Evolutionary conservation across 2,797 vertebrate species (phyloP).

Genomic region (Oryzias sinensis): DNA sequence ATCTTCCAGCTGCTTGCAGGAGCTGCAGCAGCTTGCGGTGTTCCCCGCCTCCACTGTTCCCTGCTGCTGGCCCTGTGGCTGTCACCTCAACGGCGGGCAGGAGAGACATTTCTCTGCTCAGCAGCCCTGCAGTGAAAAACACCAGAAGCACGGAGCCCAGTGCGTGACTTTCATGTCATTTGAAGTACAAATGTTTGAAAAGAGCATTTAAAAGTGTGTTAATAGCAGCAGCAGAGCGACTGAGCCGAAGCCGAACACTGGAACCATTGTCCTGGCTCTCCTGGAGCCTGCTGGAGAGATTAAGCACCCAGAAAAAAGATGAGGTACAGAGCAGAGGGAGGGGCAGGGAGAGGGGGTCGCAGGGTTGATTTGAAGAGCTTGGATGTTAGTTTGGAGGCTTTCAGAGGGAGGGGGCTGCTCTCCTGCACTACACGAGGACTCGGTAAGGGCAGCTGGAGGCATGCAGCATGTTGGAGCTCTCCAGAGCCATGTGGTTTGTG

Average conservation of each 20-base stretch:
- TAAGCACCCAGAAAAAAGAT: constrained; percentile 70
- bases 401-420: constrained; percentile 58
- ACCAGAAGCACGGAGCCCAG: constrained; percentile 50
- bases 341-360: constrained; percentile 54
- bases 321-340: constrained; percentile 62
- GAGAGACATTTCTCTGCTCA: constrained; percentile 59
- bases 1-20: constrained; percentile 75
- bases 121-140: constrained; percentile 44
- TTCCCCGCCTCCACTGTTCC: constrained; percentile 62
- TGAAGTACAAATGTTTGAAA: constrained; percentile 66
- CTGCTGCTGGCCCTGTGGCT: constrained; percentile 67
- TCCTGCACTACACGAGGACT: constrained; percentile 65
- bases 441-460: constrained; percentile 72
- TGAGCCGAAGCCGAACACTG: constrained; percentile 72
- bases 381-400: constrained; percentile 69
- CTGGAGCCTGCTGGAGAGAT: constrained; percentile 75
- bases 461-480: constrained; percentile 69
- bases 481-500: constrained; percentile 80
- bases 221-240: constrained; percentile 75
- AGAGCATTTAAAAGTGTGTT: constrained; percentile 76
- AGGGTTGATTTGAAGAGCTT: constrained; percentile 68
- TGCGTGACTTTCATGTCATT: constrained; percentile 59
- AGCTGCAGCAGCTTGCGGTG: constrained; percentile 67
- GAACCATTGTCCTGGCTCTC: constrained; percentile 79
- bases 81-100: constrained; percentile 75